Evolutionary conservation across 1,140 invertebrate species (phyloP).

Genomic region (Drosophila micromelanica): DNA sequence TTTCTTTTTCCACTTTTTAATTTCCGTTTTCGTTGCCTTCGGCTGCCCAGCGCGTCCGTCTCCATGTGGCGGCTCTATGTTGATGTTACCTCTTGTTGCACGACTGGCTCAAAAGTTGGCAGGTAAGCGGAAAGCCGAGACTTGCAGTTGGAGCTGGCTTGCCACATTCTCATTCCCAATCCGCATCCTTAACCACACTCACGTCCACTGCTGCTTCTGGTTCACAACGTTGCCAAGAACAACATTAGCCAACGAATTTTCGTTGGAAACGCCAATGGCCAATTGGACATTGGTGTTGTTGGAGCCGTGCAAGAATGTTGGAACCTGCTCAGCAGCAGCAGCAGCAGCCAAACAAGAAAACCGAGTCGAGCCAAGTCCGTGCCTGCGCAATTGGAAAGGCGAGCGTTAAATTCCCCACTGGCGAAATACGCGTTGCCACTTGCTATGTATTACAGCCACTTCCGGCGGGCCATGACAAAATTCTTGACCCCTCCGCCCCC

Average conservation of each 20-base stretch:
- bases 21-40: constrained; percentile 68
- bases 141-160: constrained; percentile 29
- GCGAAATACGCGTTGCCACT: constrained; percentile 14
- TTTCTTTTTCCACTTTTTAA: constrained; percentile 80
- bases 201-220: constrained; percentile 16
- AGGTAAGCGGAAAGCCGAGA: constrained; percentile 39
- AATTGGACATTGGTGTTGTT: constrained; percentile 27
- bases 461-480: constrained; percentile 38
- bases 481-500: constrained; percentile 2
- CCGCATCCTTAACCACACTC: constrained; percentile 6
- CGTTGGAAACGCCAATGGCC: constrained; percentile 68
- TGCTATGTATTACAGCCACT: constrained; percentile 33
- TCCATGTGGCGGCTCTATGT: constrained; percentile 27
- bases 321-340: constrained; percentile 41
- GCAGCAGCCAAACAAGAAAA: constrained; percentile 52
- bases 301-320: constrained; percentile 37
- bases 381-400: constrained; percentile 63
- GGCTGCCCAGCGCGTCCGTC: constrained; percentile 40
- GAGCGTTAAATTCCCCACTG: constrained; percentile 52
- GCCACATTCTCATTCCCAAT: constrained; percentile 11
- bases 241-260: constrained; percentile 69
- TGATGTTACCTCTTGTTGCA: constrained; percentile 50
- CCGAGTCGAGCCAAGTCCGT: constrained; percentile 11
- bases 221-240: constrained; percentile 69
- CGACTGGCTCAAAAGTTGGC: constrained; percentile 51